phyloP scores from a whole-genome alignment of 2,888 invertebrate genomes.

The Nephrotoma appendiculata region DNA sequence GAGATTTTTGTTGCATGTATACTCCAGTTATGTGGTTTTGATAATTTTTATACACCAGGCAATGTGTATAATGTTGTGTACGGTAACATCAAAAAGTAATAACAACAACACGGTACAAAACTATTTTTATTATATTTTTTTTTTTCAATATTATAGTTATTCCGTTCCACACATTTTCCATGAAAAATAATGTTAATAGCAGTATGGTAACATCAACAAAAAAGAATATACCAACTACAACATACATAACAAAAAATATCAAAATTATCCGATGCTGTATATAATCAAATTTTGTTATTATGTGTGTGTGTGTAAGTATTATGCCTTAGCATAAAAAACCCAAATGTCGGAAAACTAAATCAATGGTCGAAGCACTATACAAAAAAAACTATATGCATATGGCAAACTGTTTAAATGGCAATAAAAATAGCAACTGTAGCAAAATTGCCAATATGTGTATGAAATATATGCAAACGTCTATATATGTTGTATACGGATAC shows the following conservation, averaged over 20 bases:
- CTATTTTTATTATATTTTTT: background rate
- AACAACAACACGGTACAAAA: background rate
- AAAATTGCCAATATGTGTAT: background rate
- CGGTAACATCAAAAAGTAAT: background rate
- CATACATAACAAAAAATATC: too few relatives aligned
- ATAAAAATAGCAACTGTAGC: background rate
- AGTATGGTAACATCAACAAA: background rate
- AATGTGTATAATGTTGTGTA: background rate
- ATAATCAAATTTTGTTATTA: background rate
- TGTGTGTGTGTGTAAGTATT: background rate
- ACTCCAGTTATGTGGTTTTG: background rate
- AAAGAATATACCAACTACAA: background rate
- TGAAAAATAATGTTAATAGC: background rate
- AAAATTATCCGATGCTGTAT: background rate
- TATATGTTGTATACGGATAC: background rate
- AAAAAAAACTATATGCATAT: background rate
- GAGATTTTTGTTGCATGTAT: background rate
- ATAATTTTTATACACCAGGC: background rate
- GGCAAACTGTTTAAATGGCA: background rate
- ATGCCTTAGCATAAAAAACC: background rate
- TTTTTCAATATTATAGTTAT: background rate
- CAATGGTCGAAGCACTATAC: background rate
- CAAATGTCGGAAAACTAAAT: background rate
- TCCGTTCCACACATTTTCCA: background rate
- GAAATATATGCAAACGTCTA: background rate